A percentile compares a stretch with the other conserved stretches of the same genome.
phyloP scores from a whole-genome alignment of 2,888 invertebrate genomes.

The Epistrophe grossulariae region DNA sequence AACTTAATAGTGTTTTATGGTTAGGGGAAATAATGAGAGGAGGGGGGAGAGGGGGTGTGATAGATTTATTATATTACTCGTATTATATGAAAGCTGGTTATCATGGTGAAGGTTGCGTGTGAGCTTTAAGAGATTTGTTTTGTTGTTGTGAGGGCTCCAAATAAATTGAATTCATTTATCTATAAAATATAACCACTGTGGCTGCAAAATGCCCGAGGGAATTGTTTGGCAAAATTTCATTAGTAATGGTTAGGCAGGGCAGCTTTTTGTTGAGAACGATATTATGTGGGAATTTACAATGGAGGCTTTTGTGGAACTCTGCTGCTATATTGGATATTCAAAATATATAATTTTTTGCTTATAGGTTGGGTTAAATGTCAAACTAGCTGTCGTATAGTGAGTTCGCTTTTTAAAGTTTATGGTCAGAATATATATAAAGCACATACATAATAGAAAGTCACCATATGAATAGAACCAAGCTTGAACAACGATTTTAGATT shows the following conservation, averaged over 20 bases:
- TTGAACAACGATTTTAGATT: too few relatives aligned
- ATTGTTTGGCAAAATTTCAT: not conserved
- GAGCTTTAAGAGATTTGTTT: not conserved
- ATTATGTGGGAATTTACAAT: not conserved
- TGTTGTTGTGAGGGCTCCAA: not conserved
- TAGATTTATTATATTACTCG: constrained; percentile 3
- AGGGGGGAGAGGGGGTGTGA: not conserved
- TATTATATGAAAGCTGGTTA: not conserved
- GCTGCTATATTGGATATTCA: not conserved
- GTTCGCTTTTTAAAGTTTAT: not conserved
- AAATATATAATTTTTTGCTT: not conserved
- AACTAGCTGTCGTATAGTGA: not conserved
- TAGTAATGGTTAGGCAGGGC: not conserved
- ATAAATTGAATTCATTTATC: constrained; percentile 18
- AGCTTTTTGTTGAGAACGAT: not conserved
- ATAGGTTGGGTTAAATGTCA: not conserved
- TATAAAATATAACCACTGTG: not conserved
- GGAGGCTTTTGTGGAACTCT: not conserved
- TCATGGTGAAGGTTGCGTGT: not conserved
- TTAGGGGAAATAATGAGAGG: not conserved
- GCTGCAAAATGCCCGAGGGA: not conserved
- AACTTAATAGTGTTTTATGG: constrained; percentile 24
- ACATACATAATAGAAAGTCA: not conserved
- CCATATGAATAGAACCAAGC: too few relatives aligned
- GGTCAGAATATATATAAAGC: not conserved